phyloP scores from a whole-genome alignment of 2,797 vertebrate species.

The Poeciliopsis gracilis region DNA sequence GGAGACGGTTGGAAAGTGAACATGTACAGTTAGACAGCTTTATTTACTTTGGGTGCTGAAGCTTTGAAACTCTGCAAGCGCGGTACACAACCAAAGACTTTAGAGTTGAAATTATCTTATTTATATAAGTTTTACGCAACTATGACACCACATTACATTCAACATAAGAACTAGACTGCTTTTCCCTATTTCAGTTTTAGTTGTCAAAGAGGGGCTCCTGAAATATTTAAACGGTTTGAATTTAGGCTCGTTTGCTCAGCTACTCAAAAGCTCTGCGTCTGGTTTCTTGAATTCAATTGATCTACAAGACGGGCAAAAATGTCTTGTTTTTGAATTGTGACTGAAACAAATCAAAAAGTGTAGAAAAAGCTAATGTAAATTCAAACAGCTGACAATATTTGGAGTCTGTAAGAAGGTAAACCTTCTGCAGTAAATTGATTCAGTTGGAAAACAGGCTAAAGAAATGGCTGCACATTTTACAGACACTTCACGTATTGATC shows the following conservation, averaged over 20 bases:
- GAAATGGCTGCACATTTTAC: neutral
- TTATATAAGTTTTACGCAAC: neutral
- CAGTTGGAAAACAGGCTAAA: neutral
- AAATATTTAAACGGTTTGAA: neutral
- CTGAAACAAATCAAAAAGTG: neutral
- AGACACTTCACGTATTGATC: neutral
- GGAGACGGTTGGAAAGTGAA: constrained; percentile 14
- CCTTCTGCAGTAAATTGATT: neutral
- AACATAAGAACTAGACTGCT: neutral
- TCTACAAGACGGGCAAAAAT: neutral
- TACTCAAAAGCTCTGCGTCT: neutral
- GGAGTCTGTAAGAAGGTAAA: neutral
- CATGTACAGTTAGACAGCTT: constrained; percentile 6
- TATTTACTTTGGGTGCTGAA: neutral
- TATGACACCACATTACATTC: too few relatives aligned
- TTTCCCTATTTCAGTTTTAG: neutral
- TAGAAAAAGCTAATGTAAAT: neutral
- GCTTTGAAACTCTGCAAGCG: neutral
- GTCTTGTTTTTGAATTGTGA: neutral
- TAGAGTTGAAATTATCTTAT: neutral
- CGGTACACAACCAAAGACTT: neutral
- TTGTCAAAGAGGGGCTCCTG: neutral
- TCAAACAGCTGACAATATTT: neutral
- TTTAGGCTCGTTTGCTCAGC: neutral
- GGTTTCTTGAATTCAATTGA: neutral